Evolutionary conservation across 2,113 vertebrate genomes (phyloP).

Genomic region (Corynorhinus townsendii): DNA sequence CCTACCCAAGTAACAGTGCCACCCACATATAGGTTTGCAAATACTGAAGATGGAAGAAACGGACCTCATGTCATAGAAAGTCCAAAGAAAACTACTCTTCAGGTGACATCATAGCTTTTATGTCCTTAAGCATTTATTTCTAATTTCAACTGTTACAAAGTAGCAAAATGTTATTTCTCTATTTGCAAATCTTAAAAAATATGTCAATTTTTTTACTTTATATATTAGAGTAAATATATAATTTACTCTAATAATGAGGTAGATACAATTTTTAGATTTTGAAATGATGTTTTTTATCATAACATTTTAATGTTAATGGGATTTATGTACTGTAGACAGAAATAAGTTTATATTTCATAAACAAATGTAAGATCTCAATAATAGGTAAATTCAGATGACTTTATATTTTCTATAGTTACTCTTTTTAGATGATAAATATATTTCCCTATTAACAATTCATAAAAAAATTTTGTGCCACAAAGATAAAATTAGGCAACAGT

Average conservation of each 20-base stretch:
- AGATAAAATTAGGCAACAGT: background rate
- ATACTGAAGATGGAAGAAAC: background rate
- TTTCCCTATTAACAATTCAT: background rate
- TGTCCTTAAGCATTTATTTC: background rate
- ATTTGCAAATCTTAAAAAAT: background rate
- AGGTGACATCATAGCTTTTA: background rate
- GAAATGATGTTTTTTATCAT: background rate
- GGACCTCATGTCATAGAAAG: background rate
- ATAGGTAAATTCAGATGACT: background rate
- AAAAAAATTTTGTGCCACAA: background rate
- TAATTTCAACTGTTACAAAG: background rate
- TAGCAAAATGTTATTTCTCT: background rate
- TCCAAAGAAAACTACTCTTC: background rate
- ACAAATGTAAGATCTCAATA: background rate
- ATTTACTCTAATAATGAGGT: no score
- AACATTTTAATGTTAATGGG: background rate
- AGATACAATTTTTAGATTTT: background rate
- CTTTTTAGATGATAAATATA: background rate
- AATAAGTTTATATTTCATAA: background rate
- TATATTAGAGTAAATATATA: background rate
- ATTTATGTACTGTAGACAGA: background rate
- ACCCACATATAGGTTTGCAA: background rate
- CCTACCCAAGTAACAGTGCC: background rate
- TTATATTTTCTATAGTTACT: background rate
- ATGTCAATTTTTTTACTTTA: background rate